Conservation (phyloP, 2,888 invertebrate genomes). For the Ditula angustiorana region DNA sequence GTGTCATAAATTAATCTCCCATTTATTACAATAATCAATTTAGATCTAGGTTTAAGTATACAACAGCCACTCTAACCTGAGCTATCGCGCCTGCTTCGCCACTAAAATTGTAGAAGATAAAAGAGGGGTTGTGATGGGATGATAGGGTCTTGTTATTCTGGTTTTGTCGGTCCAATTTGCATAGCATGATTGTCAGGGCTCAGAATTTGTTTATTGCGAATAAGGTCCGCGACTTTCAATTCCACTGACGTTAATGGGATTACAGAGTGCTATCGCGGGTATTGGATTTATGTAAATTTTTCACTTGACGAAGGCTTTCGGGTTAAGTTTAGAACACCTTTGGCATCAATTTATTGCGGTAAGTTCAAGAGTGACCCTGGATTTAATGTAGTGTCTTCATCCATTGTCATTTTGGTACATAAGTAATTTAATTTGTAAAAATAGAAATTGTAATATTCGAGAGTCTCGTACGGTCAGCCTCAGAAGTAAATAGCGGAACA, state of each 20-base stretch:
- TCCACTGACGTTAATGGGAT: constrained; percentile 53
- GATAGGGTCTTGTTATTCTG: constrained; percentile 2
- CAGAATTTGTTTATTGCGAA: constrained; percentile 53
- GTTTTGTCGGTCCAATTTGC: constrained; percentile 44
- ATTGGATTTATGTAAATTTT: constrained; percentile 65
- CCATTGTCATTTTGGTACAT: neutral
- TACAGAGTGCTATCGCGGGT: constrained; percentile 54
- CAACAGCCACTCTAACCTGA: neutral
- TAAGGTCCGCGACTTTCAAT: constrained; percentile 51
- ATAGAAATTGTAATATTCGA: too few species aligned
- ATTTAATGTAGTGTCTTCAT: neutral
- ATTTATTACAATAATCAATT: constrained; percentile 32
- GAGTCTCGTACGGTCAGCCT: too few species aligned
- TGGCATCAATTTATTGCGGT: neutral
- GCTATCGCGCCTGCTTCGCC: neutral
- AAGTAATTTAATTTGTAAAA: too few species aligned
- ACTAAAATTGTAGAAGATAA: neutral
- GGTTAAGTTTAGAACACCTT: constrained; percentile 28
- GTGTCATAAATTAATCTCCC: constrained; percentile 23
- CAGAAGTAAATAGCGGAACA: too few species aligned
- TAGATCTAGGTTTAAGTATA: constrained; percentile 19
- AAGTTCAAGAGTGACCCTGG: neutral
- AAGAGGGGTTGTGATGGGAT: neutral
- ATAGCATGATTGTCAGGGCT: constrained; percentile 52
- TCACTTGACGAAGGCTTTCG: constrained; percentile 21